Conservation (phyloP, 2,888 invertebrate genomes). For the Busseola fusca region DNA sequence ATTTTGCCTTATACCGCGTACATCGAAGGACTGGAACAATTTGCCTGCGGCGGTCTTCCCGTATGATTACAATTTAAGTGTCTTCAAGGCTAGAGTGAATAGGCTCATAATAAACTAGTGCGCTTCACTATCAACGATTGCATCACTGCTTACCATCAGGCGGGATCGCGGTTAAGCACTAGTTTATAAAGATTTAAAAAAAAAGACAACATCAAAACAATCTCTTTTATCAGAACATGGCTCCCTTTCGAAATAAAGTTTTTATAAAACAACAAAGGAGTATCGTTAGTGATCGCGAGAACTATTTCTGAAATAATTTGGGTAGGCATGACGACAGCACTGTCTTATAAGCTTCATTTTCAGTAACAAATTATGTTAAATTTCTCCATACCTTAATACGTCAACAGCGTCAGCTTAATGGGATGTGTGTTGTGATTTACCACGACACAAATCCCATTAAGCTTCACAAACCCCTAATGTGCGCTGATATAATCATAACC, state of each 20-base stretch:
- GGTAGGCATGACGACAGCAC: not conserved
- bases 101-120: no score
- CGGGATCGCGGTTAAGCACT: no score
- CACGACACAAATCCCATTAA: not conserved
- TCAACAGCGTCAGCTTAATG: not conserved
- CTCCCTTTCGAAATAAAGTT: not conserved
- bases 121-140: no score
- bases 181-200: no score
- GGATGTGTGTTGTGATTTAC: not conserved
- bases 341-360: not conserved
- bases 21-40: no score
- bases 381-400: not conserved
- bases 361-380: not conserved
- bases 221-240: not conserved
- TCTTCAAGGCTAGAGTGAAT: no score
- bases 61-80: no score
- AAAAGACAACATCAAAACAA: not conserved
- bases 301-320: not conserved
- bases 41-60: no score
- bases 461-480: constrained; percentile 14
- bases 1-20: no score
- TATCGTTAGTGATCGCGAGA: not conserved
- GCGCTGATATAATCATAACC: constrained; percentile 18
- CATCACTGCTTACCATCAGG: no score
- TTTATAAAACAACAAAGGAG: not conserved